Conservation (phyloP, 2,113 vertebrate species). For the Nibea albiflora region DNA sequence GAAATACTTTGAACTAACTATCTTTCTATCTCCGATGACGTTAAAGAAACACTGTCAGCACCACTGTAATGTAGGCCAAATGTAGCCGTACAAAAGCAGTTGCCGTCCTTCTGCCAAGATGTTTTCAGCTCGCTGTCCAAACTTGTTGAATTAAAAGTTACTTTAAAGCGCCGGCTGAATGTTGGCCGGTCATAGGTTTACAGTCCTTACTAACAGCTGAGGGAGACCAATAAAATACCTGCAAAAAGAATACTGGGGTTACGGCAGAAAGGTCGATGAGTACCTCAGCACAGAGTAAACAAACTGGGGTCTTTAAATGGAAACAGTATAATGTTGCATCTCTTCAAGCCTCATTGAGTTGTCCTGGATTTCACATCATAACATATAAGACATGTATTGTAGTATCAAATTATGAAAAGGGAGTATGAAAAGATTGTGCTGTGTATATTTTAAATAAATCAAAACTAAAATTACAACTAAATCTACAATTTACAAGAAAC, state of each 20-base stretch:
- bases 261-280: background rate
- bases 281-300: background rate
- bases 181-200: background rate
- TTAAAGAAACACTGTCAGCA: conserved; percentile 5
- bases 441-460: background rate
- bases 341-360: background rate
- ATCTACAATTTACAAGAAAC: background rate
- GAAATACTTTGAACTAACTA: background rate
- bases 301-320: conserved; percentile 40
- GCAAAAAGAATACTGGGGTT: background rate
- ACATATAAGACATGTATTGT: background rate
- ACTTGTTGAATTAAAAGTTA: background rate
- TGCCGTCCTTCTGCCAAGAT: background rate
- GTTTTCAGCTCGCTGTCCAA: background rate
- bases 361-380: background rate
- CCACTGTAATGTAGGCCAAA: background rate
- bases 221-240: background rate
- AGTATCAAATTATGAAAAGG: background rate
- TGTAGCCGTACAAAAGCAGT: background rate
- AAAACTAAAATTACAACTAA: background rate
- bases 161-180: background rate
- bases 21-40: conserved; percentile 3
- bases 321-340: conserved; percentile 42
- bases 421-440: background rate
- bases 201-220: background rate